Conservation (phyloP, 2,888 invertebrate species). For the Mimumesa dahlbomi region DNA sequence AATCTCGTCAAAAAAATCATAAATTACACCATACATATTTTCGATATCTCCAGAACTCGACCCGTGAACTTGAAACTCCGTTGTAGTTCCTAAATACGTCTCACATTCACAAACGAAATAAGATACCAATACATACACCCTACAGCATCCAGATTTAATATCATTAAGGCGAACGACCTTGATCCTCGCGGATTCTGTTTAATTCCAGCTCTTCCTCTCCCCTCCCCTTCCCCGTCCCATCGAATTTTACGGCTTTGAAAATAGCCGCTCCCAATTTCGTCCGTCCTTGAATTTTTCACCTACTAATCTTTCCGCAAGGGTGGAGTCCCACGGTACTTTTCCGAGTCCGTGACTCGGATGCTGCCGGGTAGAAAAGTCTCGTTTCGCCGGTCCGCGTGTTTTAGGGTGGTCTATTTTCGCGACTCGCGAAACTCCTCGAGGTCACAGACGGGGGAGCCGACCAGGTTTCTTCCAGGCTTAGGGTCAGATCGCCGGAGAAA, state of each 20-base stretch:
- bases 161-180: too few species aligned
- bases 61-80: too few species aligned
- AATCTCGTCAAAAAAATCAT: too few species aligned
- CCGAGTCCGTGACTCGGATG: slow-evolving; percentile 8
- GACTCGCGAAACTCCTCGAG: slow-evolving; percentile 50
- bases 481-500: slow-evolving; percentile 29
- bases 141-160: too few species aligned
- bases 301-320: slow-evolving; percentile 45
- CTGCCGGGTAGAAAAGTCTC: background rate
- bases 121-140: too few species aligned
- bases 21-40: too few species aligned
- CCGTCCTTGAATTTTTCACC: slow-evolving; percentile 52
- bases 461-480: slow-evolving; percentile 33
- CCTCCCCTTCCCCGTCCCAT: background rate
- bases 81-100: too few species aligned
- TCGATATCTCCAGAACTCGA: too few species aligned
- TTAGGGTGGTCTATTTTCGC: slow-evolving; percentile 61
- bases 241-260: slow-evolving; percentile 1
- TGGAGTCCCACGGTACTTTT: slow-evolving; percentile 39
- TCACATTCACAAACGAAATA: too few species aligned
- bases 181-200: too few species aligned
- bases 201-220: background rate
- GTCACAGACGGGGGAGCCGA: slow-evolving; percentile 23
- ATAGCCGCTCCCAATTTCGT: slow-evolving; percentile 18
- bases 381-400: background rate